Evolutionary conservation across 2,797 vertebrate genomes (phyloP).

Genomic region (Phoeniculus purpureus): DNA sequence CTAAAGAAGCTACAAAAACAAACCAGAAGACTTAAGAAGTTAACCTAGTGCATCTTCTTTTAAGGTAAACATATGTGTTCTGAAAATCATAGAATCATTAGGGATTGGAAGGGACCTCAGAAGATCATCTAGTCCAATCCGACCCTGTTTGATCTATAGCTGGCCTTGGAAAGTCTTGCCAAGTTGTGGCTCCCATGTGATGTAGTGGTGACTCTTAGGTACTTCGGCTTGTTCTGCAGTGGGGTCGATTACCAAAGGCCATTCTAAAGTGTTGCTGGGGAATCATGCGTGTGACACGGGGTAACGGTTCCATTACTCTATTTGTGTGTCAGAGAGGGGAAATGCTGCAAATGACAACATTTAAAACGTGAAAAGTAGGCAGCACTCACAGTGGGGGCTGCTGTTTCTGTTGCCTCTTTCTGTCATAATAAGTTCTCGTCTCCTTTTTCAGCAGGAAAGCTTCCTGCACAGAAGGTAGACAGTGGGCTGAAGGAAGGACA

Average conservation of each 20-base stretch:
- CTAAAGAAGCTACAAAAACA: background rate
- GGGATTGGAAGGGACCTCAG: no score
- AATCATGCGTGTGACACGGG: background rate
- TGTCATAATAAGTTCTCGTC: accelerated
- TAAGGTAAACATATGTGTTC: background rate
- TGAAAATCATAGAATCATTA: background rate
- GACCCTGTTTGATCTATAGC: background rate
- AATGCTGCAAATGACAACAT: background rate
- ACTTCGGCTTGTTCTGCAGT: background rate
- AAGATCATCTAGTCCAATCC: no score
- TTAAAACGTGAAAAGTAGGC: background rate
- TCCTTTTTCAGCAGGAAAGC: background rate
- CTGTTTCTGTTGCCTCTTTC: background rate
- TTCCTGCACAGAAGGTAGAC: background rate
- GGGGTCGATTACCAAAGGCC: background rate
- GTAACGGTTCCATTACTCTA: background rate
- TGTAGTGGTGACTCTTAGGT: background rate
- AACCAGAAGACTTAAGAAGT: background rate
- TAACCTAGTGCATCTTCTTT: background rate
- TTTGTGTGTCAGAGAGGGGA: background rate
- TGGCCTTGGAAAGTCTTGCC: background rate
- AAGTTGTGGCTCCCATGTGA: background rate
- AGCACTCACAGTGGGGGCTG: background rate
- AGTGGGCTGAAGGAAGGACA: no score
- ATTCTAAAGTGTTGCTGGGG: background rate